A percentile compares a stretch with the other conserved stretches of the same genome.
phyloP scores from a whole-genome alignment of 2,797 vertebrate genomes.

The Spinus pinus region DNA sequence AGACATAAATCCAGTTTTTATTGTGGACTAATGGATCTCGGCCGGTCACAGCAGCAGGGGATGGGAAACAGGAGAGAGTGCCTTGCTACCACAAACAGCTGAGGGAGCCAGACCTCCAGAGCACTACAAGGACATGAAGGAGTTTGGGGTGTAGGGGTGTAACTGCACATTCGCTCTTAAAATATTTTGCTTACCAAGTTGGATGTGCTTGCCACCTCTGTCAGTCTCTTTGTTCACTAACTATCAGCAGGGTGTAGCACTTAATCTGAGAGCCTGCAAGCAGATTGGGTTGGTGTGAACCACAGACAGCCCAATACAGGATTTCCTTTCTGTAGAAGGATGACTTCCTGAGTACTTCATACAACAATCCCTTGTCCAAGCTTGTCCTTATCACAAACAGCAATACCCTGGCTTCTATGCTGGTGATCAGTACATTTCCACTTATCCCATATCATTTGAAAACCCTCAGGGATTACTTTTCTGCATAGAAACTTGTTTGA shows the following conservation, averaged over 20 bases:
- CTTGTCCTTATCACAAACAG: neutral
- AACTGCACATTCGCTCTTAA: neutral
- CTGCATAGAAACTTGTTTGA: neutral
- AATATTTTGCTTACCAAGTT: neutral
- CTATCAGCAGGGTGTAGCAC: neutral
- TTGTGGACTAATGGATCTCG: neutral
- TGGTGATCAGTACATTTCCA: neutral
- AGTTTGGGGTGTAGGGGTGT: neutral
- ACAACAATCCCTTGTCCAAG: neutral
- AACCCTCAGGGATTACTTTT: neutral
- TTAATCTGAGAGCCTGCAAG: neutral
- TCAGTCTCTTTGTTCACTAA: neutral
- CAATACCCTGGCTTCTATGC: neutral
- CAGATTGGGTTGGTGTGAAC: neutral
- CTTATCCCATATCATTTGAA: neutral
- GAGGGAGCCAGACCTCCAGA: neutral
- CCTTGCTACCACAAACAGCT: neutral
- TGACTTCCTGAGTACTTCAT: neutral
- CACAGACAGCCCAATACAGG: neutral
- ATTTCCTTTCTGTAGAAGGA: conserved; percentile 38
- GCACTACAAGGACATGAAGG: accelerated
- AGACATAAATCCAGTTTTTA: neutral
- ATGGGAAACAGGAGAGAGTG: neutral
- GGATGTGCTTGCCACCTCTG: neutral
- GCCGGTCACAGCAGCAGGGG: neutral